These are phyloP conservation scores for Sciaenops ocellatus DNA, from an alignment of 2,797 vertebrate species.

Conservation along the genomic window DNA sequence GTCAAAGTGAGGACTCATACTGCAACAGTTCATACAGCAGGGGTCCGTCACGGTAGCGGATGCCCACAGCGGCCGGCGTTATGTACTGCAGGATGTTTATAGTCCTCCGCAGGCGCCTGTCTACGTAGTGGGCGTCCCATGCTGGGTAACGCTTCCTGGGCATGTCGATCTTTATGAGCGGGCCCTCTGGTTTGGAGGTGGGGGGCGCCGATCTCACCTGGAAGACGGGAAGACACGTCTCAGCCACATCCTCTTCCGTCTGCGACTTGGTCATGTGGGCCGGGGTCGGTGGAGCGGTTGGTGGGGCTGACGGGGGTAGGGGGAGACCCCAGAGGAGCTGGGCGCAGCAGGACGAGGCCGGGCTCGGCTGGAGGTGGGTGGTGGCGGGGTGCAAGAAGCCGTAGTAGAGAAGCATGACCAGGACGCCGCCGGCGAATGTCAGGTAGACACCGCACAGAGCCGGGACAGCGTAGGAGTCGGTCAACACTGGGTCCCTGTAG, in stretches of 20 bases:
- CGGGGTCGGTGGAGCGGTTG: conserved; percentile 90
- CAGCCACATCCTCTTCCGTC: conserved; percentile 88
- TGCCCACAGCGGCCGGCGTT: conserved; percentile 95
- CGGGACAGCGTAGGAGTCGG: conserved; percentile 94
- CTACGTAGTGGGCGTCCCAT: conserved; percentile 99
- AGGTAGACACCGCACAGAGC: conserved; percentile 97
- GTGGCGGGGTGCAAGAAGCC: conserved; percentile 96
- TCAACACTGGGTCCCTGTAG: conserved; percentile 94
- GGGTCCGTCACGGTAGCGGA: conserved; percentile 97
- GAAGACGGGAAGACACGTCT: conserved; percentile 98
- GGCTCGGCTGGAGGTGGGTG: conserved; percentile 89
- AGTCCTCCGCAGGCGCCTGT: conserved; percentile 97
- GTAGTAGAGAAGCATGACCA: conserved; percentile 97
- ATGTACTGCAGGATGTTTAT: conserved; percentile 99
- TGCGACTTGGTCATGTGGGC: conserved; percentile 78
- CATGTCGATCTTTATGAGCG: conserved; percentile 99
- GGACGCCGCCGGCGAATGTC: conserved; percentile 94
- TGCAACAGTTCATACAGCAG: conserved; percentile 98
- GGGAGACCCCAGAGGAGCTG: conserved; percentile 99
- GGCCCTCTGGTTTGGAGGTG: conserved; percentile 89
- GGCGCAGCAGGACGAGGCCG: conserved; percentile 97
- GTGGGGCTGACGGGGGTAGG: conserved; percentile 95
- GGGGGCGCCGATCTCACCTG: conserved; percentile 95
- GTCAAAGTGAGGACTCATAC: conserved; percentile 99
- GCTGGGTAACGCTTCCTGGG: conserved; percentile 98